These are phyloP conservation scores for Malurus alboscapulatus DNA, from an alignment of 2,113 vertebrate species.

Conservation along the genomic window DNA sequence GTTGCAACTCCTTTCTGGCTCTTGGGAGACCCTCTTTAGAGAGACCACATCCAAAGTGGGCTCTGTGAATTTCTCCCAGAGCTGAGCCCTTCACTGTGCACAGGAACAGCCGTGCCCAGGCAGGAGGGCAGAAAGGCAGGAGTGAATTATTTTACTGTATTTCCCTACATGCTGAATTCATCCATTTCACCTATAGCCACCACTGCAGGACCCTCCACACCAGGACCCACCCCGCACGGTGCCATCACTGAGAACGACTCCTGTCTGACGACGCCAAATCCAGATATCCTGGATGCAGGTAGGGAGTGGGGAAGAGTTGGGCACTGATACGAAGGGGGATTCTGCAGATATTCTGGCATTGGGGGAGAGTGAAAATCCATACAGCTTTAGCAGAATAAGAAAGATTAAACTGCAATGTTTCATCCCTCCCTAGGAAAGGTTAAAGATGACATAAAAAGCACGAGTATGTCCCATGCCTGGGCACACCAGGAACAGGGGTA, in stretches of 20 bases:
- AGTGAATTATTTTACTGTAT: accelerated
- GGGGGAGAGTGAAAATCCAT: neutral
- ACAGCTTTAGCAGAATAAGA: neutral
- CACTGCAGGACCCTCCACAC: neutral
- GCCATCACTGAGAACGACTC: accelerated
- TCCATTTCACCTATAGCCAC: neutral
- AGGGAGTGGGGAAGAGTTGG: neutral
- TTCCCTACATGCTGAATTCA: neutral
- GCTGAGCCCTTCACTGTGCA: neutral
- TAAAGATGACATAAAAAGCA: neutral
- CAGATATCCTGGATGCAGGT: neutral
- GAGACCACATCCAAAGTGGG: neutral
- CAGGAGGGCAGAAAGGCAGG: neutral
- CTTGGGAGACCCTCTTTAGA: neutral
- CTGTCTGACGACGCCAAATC: accelerated
- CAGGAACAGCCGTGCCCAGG: neutral
- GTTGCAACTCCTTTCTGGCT: neutral
- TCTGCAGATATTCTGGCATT: neutral
- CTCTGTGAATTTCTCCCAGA: accelerated
- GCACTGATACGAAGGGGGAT: neutral
- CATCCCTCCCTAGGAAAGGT: neutral
- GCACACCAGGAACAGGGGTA: neutral
- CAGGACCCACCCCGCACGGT: accelerated
- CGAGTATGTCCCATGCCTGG: accelerated
- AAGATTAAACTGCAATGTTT: accelerated